Percentiles rank a stretch among this genome's conserved stretches.
Evolutionary conservation across 2,797 vertebrate species (phyloP).

Genomic region (Ptychobarbus kaznakovi): DNA sequence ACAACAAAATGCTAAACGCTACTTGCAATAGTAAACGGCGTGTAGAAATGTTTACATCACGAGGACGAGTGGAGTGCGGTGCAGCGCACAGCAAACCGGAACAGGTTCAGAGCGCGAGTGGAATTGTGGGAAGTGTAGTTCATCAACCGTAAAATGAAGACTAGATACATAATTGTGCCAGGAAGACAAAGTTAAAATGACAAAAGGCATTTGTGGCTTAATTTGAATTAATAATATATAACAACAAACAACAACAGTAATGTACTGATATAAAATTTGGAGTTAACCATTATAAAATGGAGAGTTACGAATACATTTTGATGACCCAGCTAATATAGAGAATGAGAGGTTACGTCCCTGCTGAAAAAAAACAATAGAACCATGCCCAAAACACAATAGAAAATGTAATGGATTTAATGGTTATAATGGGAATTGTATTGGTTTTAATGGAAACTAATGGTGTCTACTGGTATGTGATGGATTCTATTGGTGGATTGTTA

Average conservation of each 20-base stretch:
- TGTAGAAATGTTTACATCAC: background rate
- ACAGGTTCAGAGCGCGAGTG: background rate
- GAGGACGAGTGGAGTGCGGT: background rate
- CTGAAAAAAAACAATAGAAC: too few species aligned
- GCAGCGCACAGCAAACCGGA: background rate
- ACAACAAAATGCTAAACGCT: background rate
- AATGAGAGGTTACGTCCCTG: too few species aligned
- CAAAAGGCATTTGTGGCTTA: background rate
- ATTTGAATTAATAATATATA: background rate
- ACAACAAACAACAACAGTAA: background rate
- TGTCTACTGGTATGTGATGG: too few species aligned
- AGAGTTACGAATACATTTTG: background rate
- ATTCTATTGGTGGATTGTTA: too few species aligned
- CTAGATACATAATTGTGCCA: background rate
- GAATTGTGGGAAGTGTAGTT: conserved; percentile 36
- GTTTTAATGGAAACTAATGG: too few species aligned
- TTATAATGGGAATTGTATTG: too few species aligned
- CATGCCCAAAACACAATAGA: too few species aligned
- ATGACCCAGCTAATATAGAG: background rate
- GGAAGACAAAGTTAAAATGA: background rate
- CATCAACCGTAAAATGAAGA: background rate
- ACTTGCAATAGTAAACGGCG: background rate
- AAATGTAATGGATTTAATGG: too few species aligned
- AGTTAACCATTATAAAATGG: too few species aligned
- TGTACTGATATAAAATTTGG: background rate